Base-by-base conservation (phyloP, 2,888 invertebrate species). In the Scelioninae gen. 2 region DNA sequence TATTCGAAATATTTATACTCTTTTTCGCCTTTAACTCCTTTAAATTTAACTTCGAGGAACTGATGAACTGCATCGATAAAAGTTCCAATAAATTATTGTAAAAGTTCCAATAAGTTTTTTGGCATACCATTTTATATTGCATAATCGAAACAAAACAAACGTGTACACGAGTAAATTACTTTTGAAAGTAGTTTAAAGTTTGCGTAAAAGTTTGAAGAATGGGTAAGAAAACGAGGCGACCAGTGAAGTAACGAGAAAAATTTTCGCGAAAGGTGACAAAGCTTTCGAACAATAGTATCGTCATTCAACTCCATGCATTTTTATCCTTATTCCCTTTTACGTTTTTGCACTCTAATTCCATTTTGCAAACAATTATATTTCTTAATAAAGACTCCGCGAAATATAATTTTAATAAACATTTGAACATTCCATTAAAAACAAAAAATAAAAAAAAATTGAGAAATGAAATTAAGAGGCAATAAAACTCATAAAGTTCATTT, bases 161-260 rank as follows among this genome's bases (percentile, higher is more conserved):
- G 50, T 60, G 60, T 68, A 25, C 48, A 60, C 31, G 68, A 45
- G 68, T 60, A 68, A 68, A 68, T 68, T 50, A 68, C 68, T 68
- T 68, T 60, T 19, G 10, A 60, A 68, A 68, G 37, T 68, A 68
- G 68, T 68, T 68, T 68, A 68, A 68, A 68, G 52, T 68, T 68
- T 5, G 39, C 28, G 35, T 16, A 5, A 9, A 53, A 68, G 53
- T 68, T 68, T 52, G 60, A 68, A 68, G 68, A 68, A 68, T 68
- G 45, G 53, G 68, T 52, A 50, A 53, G 60, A 68, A 60, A 60
- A 60, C 68, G 60, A 68, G 60, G 58, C 39, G 33, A 57, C 33
- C 41, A 28, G 39, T 28, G 28, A 45, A 43, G 53, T 60, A 68
- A 68, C 68, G 60, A 60, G 52, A 60, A 60, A 53, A 68, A 68